Conservation (phyloP, 2,888 invertebrate genomes). For the Athetis lepigone region DNA sequence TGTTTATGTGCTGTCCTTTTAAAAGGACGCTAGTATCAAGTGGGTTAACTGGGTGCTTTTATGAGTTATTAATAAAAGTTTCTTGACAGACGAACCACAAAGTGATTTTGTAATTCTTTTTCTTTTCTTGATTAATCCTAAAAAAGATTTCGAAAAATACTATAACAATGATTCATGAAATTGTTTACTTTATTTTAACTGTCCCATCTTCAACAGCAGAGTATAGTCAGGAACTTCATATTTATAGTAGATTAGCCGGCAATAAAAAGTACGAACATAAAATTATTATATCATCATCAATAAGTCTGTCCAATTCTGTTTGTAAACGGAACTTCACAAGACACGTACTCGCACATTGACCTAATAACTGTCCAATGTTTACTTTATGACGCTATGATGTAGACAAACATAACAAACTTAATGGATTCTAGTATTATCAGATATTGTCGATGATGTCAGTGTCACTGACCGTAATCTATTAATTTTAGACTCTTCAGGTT, state of each 20-base stretch:
- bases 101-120: too few species aligned
- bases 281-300: slow-evolving; percentile 27
- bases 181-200: too few species aligned
- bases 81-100: too few species aligned
- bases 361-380: slow-evolving; percentile 51
- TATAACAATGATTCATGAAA: too few species aligned
- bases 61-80: too few species aligned
- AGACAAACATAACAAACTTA: slow-evolving; percentile 48
- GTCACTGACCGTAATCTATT: slow-evolving; percentile 43
- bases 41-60: too few species aligned
- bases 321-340: slow-evolving; percentile 44
- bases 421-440: slow-evolving; percentile 38
- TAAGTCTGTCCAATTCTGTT: slow-evolving; percentile 32
- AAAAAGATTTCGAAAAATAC: too few species aligned
- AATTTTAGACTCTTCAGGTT: slow-evolving; percentile 27
- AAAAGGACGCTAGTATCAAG: too few species aligned
- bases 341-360: slow-evolving; percentile 48
- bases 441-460: slow-evolving; percentile 48
- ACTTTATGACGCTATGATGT: slow-evolving; percentile 44
- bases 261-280: slow-evolving; percentile 39
- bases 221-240: slow-evolving; percentile 11
- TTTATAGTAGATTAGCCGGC: slow-evolving; percentile 7
- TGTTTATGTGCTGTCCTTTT: too few species aligned
- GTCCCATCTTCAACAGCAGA: not conserved
- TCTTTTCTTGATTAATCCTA: too few species aligned